These are phyloP conservation scores for Eospalax fontanierii DNA, from an alignment of 2,797 vertebrate genomes.

Conservation along the genomic window DNA sequence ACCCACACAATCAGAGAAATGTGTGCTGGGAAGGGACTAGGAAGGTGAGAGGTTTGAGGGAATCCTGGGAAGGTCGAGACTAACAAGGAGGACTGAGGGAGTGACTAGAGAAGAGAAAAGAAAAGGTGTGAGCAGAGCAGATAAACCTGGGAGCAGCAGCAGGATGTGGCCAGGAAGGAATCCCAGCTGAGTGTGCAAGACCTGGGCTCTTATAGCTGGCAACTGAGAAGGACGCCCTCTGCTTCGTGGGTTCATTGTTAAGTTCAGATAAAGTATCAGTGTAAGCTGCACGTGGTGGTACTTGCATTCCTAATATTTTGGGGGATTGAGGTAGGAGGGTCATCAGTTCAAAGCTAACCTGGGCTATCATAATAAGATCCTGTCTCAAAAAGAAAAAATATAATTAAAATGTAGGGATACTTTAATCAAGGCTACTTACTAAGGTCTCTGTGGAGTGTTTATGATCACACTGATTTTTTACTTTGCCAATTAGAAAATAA, in stretches of 20 bases:
- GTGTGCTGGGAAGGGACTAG: not conserved
- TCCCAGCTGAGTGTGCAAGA: not conserved
- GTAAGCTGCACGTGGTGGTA: not conserved
- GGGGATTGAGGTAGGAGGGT: not conserved
- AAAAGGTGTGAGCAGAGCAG: not conserved
- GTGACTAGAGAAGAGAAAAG: not conserved
- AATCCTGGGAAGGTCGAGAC: not conserved
- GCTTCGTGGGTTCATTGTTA: not conserved
- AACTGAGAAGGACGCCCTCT: not conserved
- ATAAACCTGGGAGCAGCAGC: not conserved
- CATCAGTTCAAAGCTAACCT: too few relatives aligned
- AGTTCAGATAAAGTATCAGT: not conserved
- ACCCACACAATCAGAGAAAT: not conserved
- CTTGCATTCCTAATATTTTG: not conserved
- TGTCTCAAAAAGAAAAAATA: not conserved
- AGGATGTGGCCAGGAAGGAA: not conserved
- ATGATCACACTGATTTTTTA: constrained; percentile 16
- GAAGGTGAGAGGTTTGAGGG: not conserved
- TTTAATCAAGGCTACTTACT: not conserved
- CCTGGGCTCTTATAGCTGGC: not conserved
- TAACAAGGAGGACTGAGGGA: not conserved
- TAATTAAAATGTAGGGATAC: not conserved
- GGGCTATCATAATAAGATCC: not conserved
- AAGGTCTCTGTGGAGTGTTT: not conserved
- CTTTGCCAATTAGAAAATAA: constrained; percentile 34